These are phyloP conservation scores for Genyomyrus donnyi DNA, from an alignment of 2,113 vertebrate genomes.

Conservation along the genomic window DNA sequence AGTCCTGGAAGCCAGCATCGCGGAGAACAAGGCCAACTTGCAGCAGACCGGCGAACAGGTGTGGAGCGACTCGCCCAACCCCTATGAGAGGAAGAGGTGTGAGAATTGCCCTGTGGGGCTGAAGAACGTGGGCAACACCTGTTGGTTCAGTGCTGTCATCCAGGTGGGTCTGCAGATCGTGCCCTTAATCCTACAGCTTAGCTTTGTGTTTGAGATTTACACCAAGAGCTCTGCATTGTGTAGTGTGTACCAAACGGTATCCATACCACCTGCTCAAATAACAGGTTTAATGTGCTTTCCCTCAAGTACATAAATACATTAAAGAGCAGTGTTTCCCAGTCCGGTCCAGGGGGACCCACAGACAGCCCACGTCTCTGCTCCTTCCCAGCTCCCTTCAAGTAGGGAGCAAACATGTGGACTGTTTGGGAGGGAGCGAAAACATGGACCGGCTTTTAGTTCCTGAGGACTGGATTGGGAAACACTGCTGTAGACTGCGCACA, in stretches of 20 bases:
- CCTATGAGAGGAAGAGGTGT: slow-evolving; percentile 86
- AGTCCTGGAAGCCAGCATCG: slow-evolving; percentile 96
- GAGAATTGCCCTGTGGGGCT: slow-evolving; percentile 87
- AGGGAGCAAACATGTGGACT: background rate
- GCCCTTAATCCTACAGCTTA: background rate
- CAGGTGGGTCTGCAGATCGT: slow-evolving; percentile 67
- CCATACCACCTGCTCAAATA: background rate
- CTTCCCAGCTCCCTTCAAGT: background rate
- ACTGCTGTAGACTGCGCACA: background rate
- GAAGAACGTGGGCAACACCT: slow-evolving; percentile 97
- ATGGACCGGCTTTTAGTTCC: background rate
- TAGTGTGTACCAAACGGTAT: background rate
- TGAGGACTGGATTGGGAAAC: background rate
- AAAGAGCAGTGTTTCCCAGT: background rate
- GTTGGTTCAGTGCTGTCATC: slow-evolving; percentile 98
- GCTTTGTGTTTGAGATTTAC: background rate
- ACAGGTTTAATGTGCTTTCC: background rate
- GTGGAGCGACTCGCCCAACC: slow-evolving; percentile 94
- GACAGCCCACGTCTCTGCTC: background rate
- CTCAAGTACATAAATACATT: background rate
- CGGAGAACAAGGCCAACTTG: slow-evolving; percentile 93
- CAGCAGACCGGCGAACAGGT: slow-evolving; percentile 89
- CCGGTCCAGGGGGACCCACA: background rate
- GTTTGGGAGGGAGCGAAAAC: background rate
- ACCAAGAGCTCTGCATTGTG: background rate